Evolutionary conservation across 1,140 invertebrate genomes (phyloP), one percentile per base, ranked within the genome.

Genomic region (Bombyx mandarina): DNA sequence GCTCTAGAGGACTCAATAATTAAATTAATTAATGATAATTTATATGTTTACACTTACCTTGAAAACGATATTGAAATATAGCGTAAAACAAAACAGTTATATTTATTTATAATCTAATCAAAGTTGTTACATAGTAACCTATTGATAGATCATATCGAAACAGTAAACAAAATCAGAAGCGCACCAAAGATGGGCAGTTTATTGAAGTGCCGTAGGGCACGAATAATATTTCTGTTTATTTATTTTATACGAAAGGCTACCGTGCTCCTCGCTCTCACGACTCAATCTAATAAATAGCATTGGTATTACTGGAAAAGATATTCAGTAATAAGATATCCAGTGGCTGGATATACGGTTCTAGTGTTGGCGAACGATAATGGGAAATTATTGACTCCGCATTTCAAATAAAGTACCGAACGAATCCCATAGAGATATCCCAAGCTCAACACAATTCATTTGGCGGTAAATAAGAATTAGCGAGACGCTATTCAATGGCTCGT

Each of bases 271-370:
- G 70, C 67, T 84, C 79, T 77, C 81, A 81, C 81, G 81, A 76
- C 73, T 84, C 77, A 82, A 82, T 82, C 81, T 73, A 82, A 82
- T 82, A 84, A 82, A 84, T 84, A 84, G 73, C 61, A 48, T 63
- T 69, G 65, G 73, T 77, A 77, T 77, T 79, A 72, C 68, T 65
- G 63, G 63, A 65, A 69, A 68, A 73, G 67, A 82, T 81, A 81
- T 71, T 68, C 75, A 72, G 78, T 75, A 81, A 79, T 78, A 78
- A 74, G 74, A 76, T 80, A 76, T 68, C 68, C 75, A 72, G 77
- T 75, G 71, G 77, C 72, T 61, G 62, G 72, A 71, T 75, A 68
- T 69, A 74, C 71, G 69, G 49, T 62, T 60, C 57, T 66, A 65
- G 62, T 65, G 60, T 51, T 54, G 49, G 47, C 18, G 54, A 57